Evolutionary conservation across 2,888 invertebrate genomes (phyloP).

Genomic region (Drosophila algonquin): DNA sequence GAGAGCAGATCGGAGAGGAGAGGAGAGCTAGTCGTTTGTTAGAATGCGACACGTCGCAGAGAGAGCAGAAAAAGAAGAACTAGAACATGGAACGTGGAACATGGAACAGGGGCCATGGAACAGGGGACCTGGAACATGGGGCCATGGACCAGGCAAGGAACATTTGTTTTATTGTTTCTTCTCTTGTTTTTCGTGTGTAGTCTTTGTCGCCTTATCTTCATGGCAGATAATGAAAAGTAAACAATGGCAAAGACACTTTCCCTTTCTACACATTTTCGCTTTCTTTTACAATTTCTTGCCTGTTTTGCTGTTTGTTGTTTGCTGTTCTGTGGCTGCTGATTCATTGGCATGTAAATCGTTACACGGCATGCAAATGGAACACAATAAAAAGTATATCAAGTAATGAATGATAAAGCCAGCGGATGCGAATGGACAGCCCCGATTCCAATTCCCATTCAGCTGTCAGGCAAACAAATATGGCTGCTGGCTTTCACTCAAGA

Average conservation of each 20-base stretch:
- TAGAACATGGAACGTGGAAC: conserved; percentile 5
- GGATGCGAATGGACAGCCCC: conserved; percentile 1
- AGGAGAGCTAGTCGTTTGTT: conserved; percentile 44
- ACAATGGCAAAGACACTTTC: conserved; percentile 58
- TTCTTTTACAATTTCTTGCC: conserved; percentile 12
- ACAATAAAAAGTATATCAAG: conserved; percentile 49
- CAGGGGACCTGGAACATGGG: conserved; percentile 12
- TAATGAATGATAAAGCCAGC: conserved; percentile 47
- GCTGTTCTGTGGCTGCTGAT: conserved; percentile 48
- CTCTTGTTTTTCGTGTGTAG: conserved; percentile 56
- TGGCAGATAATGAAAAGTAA: conserved; percentile 74
- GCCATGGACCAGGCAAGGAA: conserved; percentile 17
- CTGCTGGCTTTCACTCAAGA: conserved; percentile 16
- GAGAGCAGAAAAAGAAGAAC: conserved; percentile 11
- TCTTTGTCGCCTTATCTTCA: conserved; percentile 68
- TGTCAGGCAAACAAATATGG: conserved; percentile 23
- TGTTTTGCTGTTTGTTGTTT: conserved; percentile 4
- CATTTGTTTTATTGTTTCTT: conserved; percentile 57
- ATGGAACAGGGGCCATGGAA: not conserved
- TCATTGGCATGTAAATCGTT: conserved; percentile 70
- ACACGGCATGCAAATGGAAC: conserved; percentile 43
- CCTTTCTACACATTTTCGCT: conserved; percentile 5
- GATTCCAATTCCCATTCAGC: conserved; percentile 13
- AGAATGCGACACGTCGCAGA: conserved; percentile 60
- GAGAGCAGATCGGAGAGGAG: conserved; percentile 4